These are phyloP conservation scores for Rhaphigaster nebulosa DNA, from an alignment of 2,888 invertebrate species.

Conservation along the genomic window DNA sequence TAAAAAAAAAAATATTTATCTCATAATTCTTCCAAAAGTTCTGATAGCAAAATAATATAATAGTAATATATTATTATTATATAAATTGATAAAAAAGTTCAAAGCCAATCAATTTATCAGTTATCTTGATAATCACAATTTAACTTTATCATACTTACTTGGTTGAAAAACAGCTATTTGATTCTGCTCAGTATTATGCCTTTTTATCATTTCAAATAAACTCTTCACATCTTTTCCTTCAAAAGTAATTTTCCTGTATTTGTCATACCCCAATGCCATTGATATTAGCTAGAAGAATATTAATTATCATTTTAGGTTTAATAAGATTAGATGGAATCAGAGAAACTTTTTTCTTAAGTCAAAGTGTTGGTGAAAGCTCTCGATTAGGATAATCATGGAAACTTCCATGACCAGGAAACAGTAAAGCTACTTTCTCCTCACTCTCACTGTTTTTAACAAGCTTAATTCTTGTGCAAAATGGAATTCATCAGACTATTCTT, in stretches of 20 bases:
- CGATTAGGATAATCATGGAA: too few species aligned
- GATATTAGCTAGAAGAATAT: neutral
- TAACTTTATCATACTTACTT: neutral
- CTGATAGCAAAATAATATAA: too few species aligned
- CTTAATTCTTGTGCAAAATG: too few species aligned
- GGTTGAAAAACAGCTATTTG: slow-evolving; percentile 40
- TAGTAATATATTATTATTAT: neutral
- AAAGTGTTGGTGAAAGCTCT: too few species aligned
- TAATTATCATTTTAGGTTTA: neutral
- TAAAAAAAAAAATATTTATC: neutral
- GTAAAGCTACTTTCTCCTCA: too few species aligned
- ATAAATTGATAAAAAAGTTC: neutral
- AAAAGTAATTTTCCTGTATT: slow-evolving; percentile 30
- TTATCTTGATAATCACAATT: neutral
- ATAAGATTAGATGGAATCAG: neutral
- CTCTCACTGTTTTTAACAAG: too few species aligned
- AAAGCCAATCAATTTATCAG: neutral
- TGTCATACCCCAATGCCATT: slow-evolving; percentile 25
- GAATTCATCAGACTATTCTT: too few species aligned
- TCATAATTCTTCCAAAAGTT: neutral
- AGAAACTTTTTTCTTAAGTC: neutral
- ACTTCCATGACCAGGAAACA: too few species aligned
- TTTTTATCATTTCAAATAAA: slow-evolving; percentile 49
- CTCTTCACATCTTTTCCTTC: slow-evolving; percentile 46
- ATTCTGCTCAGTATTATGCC: slow-evolving; percentile 30